phyloP scores from a whole-genome alignment of 2,797 vertebrate genomes.

The Myotis planiceps region DNA sequence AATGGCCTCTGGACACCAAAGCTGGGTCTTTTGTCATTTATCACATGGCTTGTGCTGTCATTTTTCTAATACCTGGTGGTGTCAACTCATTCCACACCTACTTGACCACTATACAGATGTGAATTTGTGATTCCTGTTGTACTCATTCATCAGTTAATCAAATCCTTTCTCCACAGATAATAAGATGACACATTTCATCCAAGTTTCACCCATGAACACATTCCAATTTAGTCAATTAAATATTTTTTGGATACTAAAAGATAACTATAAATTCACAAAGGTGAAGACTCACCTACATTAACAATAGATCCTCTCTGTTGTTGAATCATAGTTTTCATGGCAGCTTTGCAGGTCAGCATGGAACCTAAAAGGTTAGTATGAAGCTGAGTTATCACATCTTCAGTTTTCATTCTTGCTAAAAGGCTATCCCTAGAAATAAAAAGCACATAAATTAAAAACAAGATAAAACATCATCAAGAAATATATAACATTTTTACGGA shows the following conservation, averaged over 20 bases:
- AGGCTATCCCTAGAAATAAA: conserved; percentile 88
- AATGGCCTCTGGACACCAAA: background rate
- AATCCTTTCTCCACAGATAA: background rate
- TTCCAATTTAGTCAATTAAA: background rate
- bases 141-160: background rate
- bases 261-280: background rate
- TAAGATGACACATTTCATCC: background rate
- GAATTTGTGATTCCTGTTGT: background rate
- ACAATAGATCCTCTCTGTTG: conserved; percentile 92
- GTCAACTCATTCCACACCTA: background rate
- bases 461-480: background rate
- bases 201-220: background rate
- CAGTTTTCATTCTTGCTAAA: conserved; percentile 90
- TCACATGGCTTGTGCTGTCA: background rate
- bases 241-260: background rate
- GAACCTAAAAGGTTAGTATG: conserved; percentile 95
- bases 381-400: conserved; percentile 93
- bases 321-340: conserved; percentile 92
- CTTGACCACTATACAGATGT: background rate
- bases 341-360: conserved; percentile 94
- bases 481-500: background rate
- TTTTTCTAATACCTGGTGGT: background rate
- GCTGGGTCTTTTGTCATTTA: background rate
- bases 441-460: background rate
- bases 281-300: conserved; percentile 91